Evolutionary conservation across 2,888 invertebrate species (phyloP), one percentile per base, ranked within the genome.

Genomic region (Crepidodera aurea): DNA sequence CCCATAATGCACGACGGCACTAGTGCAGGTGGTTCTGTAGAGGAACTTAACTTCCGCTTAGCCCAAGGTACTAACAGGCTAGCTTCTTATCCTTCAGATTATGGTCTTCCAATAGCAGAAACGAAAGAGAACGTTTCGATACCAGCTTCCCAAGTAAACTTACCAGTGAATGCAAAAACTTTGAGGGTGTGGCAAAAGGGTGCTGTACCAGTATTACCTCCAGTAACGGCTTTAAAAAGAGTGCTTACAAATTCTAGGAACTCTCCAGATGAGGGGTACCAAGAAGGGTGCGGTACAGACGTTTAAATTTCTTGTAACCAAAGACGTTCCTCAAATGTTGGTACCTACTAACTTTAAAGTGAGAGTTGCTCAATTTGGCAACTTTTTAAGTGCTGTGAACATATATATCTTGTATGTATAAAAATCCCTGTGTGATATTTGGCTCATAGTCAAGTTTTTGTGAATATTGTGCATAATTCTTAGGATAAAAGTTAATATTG

Each of bases 241-340:
- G 93, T 91, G 63, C 86, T 93, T 68, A 90, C 90, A 71, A 90
- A 90, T 72, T 91, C 90, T 74, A 88, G 94, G 77, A 93, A 92
- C 79, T 91, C 94, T 18, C 91, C 93, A 39, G 95, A 95, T 77
- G 94, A 95, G 81, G 93, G 93, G 66, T 94, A 94, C 80, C 94
- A 94, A 81, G 94, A 94, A 83, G 94, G 94, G 75, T 93, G 93
- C 82, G 94, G 94, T 71, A 94, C 94, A 71, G 94, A 94, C 82
- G 94, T 94, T 81, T 94, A 91, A 85, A 78, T 12, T 44, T 1
- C 2, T n/a, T 27, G 18, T 37, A 51, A 51, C 42, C 42, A 42
- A 42, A 42, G 42, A 8, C 10, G 15, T n/a, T n/a, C n/a, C n/a
- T n/a, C n/a, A n/a, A n/a, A n/a, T 16, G 42, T 10, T 16, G 15